Conservation (phyloP, 2,888 invertebrate species). For the Drosophila testacea region DNA sequence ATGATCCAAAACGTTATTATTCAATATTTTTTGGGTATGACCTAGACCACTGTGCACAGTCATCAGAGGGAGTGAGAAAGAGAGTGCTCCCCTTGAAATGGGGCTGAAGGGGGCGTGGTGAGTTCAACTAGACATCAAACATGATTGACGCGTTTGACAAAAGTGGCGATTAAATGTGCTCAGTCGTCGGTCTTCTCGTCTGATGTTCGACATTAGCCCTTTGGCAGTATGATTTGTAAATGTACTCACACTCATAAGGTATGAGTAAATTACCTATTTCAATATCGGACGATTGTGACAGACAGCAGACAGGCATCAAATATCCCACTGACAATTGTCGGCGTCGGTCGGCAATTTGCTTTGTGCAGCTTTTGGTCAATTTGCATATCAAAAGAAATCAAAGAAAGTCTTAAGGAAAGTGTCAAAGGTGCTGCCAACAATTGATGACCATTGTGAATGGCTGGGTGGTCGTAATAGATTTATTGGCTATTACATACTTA, state of each 20-base stretch:
- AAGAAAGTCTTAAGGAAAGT: slow-evolving; percentile 40
- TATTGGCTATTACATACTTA: slow-evolving; percentile 16
- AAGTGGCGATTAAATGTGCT: slow-evolving; percentile 71
- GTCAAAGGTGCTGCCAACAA: slow-evolving; percentile 60
- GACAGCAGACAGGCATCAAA: slow-evolving; percentile 43
- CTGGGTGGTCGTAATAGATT: slow-evolving; percentile 52
- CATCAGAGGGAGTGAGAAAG: slow-evolving; percentile 2
- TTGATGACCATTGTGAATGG: slow-evolving; percentile 49
- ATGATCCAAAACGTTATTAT: too few species aligned
- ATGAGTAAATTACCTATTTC: slow-evolving; percentile 68
- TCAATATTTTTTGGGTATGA: too few species aligned
- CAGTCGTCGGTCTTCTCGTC: slow-evolving; percentile 47
- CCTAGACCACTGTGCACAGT: slow-evolving; percentile 34
- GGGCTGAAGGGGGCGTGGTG: slow-evolving; percentile 25
- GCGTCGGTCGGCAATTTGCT: slow-evolving; percentile 57
- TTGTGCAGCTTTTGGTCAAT: slow-evolving; percentile 72
- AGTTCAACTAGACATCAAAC: slow-evolving; percentile 47
- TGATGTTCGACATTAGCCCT: slow-evolving; percentile 53
- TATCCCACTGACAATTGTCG: slow-evolving; percentile 70
- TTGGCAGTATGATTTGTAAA: slow-evolving; percentile 24
- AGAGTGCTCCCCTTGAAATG: slow-evolving; percentile 16
- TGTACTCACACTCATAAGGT: slow-evolving; percentile 12
- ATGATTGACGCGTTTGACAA: slow-evolving; percentile 79
- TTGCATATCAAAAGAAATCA: slow-evolving; percentile 72
- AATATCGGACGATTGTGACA: slow-evolving; percentile 68